Conservation (phyloP, 2,797 vertebrate genomes). For the Acropternis orthonyx region DNA sequence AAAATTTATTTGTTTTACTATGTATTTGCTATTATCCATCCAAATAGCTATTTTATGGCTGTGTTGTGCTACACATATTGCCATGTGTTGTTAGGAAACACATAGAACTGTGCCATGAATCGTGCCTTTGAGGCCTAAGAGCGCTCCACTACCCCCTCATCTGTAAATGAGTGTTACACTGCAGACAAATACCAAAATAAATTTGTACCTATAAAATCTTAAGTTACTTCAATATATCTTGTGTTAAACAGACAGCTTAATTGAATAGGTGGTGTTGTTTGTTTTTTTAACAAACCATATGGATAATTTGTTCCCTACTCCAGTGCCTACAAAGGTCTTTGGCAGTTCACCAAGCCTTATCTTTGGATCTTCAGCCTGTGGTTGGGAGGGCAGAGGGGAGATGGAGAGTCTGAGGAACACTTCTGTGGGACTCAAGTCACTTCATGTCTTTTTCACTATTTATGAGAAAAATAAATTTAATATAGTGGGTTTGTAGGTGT, state of each 20-base stretch:
- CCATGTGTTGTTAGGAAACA: not conserved
- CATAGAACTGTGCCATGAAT: not conserved
- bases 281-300: not conserved
- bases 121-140: not conserved
- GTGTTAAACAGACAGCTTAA: not conserved
- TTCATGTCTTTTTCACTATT: not conserved
- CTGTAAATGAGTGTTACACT: not conserved
- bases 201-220: not conserved
- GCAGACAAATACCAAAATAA: not conserved
- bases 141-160: not conserved
- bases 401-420: not conserved
- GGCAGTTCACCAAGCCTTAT: not conserved
- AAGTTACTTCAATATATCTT: not conserved
- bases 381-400: not conserved
- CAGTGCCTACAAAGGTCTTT: not conserved
- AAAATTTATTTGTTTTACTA: not conserved
- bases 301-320: not conserved
- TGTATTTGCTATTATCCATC: not conserved
- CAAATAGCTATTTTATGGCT: not conserved
- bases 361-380: not conserved
- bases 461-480: not conserved
- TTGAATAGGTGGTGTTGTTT: not conserved
- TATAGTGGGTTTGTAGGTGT: not conserved
- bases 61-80: not conserved
- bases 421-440: not conserved